Percentiles rank a stretch among this genome's conserved stretches.
Conservation (phyloP, 2,888 invertebrate genomes). For the Ormyrus thymus region DNA sequence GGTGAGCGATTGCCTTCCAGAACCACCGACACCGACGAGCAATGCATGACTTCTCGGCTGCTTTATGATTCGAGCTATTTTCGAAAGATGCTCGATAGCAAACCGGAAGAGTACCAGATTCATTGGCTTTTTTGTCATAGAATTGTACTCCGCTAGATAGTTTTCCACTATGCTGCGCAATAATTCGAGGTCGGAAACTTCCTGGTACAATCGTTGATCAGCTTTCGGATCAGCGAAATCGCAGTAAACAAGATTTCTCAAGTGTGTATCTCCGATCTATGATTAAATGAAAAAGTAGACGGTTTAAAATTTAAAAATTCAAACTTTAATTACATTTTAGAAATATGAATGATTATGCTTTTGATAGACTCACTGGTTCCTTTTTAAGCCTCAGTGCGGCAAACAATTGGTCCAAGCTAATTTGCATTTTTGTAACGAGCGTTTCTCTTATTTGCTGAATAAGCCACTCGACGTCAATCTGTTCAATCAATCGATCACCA, state of each 20-base stretch:
- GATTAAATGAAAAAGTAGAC: conserved; percentile 52
- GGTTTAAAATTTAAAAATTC: no score
- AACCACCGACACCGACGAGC: conserved; percentile 94
- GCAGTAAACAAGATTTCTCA: conserved; percentile 92
- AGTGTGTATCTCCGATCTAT: conserved; percentile 86
- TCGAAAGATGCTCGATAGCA: conserved; percentile 94
- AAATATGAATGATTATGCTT: neutral
- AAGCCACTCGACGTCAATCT: conserved; percentile 88
- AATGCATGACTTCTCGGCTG: conserved; percentile 94
- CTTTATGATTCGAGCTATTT: conserved; percentile 91
- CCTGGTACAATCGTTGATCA: conserved; percentile 90
- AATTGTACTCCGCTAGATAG: conserved; percentile 92
- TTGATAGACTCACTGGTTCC: conserved; percentile 4
- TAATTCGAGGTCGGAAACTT: conserved; percentile 89
- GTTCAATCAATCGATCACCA: conserved; percentile 92
- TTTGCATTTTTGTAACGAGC: conserved; percentile 79
- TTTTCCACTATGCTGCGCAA: conserved; percentile 89
- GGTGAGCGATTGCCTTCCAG: conserved; percentile 93
- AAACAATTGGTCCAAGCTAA: conserved; percentile 84
- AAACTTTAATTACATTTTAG: no score
- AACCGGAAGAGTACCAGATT: conserved; percentile 94
- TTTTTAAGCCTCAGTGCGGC: conserved; percentile 75
- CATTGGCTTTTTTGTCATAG: conserved; percentile 98
- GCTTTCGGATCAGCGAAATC: conserved; percentile 97
- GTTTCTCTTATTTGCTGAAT: conserved; percentile 82